Evolutionary conservation across 1,140 invertebrate genomes (phyloP).

Genomic region (Maconellicoccus hirsutus): DNA sequence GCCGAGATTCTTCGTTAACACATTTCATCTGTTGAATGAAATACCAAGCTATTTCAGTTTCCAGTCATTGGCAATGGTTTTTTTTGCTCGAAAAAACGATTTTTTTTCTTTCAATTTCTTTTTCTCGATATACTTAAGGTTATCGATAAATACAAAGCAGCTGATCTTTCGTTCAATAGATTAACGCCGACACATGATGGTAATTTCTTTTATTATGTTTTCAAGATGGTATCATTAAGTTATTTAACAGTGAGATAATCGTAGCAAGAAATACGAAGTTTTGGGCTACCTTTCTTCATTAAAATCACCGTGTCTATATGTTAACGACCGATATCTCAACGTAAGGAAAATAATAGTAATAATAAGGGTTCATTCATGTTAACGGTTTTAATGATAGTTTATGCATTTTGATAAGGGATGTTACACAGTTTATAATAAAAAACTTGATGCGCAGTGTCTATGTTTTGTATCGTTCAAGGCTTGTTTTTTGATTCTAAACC

Average conservation of each 20-base stretch:
- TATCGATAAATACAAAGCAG: no score
- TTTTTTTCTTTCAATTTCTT: no score
- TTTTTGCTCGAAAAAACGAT: no score
- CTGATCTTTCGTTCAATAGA: no score
- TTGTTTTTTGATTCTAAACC: not conserved
- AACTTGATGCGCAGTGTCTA: not conserved
- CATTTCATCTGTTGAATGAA: not conserved
- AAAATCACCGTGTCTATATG: not conserved
- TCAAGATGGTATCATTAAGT: not conserved
- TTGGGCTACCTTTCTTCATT: not conserved
- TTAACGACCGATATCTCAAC: not conserved
- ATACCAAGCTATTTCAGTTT: no score
- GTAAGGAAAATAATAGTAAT: not conserved
- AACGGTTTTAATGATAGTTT: constrained; percentile 9
- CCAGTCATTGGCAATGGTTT: no score
- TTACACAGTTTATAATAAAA: not conserved
- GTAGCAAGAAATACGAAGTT: not conserved
- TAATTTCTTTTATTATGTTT: not conserved
- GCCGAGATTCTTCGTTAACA: not conserved
- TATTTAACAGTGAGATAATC: not conserved
- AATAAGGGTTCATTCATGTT: not conserved
- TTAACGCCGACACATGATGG: no score
- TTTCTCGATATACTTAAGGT: no score
- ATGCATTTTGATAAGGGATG: constrained; percentile 8
- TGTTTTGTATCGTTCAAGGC: not conserved